Conservation (phyloP, 2,888 invertebrate species). For the Drosophila infuscata region DNA sequence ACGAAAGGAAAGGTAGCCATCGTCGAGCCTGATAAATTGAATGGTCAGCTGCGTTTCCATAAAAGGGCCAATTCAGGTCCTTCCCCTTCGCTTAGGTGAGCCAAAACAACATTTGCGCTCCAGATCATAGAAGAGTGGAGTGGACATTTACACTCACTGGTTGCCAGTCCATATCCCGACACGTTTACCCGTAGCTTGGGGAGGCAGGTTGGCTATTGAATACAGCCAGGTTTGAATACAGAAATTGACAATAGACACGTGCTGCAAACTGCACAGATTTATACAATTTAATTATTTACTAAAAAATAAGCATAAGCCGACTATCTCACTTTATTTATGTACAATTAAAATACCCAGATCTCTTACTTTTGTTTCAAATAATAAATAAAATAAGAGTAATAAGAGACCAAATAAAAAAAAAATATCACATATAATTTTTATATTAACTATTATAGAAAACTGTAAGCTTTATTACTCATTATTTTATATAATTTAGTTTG, state of each 20-base stretch:
- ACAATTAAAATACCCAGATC: neutral
- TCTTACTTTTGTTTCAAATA: neutral
- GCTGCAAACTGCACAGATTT: neutral
- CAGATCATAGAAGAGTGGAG: conserved; percentile 31
- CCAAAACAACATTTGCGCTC: conserved; percentile 55
- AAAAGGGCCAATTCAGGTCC: conserved; percentile 59
- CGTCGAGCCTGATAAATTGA: conserved; percentile 77
- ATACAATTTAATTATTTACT: neutral
- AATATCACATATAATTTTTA: neutral
- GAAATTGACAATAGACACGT: neutral
- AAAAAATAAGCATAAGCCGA: neutral
- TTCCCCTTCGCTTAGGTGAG: conserved; percentile 37
- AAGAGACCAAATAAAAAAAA: too few species aligned
- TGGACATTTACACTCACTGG: conserved; percentile 41
- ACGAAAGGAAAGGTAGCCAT: conserved; percentile 32
- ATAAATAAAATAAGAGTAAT: neutral
- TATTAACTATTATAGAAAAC: neutral
- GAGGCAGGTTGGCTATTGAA: conserved; percentile 1
- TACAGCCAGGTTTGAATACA: neutral
- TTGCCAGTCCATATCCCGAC: conserved; percentile 14
- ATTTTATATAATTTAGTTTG: neutral
- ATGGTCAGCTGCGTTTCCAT: conserved; percentile 74
- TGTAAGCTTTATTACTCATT: neutral
- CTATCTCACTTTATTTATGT: neutral
- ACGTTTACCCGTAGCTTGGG: neutral